Conservation (phyloP, 1,140 invertebrate genomes). For the Thrips palmi region DNA sequence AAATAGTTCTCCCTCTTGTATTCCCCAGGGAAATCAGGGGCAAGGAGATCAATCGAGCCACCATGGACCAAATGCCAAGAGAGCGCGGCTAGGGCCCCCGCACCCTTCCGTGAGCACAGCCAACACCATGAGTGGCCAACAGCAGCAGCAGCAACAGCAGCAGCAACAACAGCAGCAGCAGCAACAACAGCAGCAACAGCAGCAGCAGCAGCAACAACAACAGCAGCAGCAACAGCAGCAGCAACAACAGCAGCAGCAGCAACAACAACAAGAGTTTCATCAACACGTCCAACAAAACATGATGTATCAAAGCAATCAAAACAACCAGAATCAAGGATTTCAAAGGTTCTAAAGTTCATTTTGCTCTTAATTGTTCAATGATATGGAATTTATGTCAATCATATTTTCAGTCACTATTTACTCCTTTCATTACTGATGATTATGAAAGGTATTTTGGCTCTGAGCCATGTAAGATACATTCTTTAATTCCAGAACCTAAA, state of each 20-base stretch:
- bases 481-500: too few species aligned
- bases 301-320: slow-evolving; percentile 14
- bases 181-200: slow-evolving; percentile 20
- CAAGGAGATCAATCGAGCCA: slow-evolving; percentile 21
- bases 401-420: too few species aligned
- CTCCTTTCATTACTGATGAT: too few species aligned
- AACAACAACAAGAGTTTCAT: slow-evolving; percentile 17
- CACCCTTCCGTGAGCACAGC: slow-evolving; percentile 17
- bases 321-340: slow-evolving; percentile 14
- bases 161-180: slow-evolving; percentile 20
- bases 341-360: slow-evolving; percentile 10
- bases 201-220: slow-evolving; percentile 16
- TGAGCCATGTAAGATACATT: too few species aligned
- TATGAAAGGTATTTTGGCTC: too few species aligned
- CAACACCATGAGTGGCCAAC: slow-evolving; percentile 17
- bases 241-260: slow-evolving; percentile 17
- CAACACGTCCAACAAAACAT: slow-evolving; percentile 18
- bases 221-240: slow-evolving; percentile 20
- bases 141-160: slow-evolving; percentile 25
- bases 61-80: slow-evolving; percentile 34
- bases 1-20: too few species aligned
- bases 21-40: slow-evolving; percentile 16
- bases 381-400: too few species aligned
- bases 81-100: slow-evolving; percentile 31
- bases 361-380: too few species aligned